Evolutionary conservation across 35 echinoderm and acorn worm genomes (phyloP).

Genomic region (Anneissia japonica): DNA sequence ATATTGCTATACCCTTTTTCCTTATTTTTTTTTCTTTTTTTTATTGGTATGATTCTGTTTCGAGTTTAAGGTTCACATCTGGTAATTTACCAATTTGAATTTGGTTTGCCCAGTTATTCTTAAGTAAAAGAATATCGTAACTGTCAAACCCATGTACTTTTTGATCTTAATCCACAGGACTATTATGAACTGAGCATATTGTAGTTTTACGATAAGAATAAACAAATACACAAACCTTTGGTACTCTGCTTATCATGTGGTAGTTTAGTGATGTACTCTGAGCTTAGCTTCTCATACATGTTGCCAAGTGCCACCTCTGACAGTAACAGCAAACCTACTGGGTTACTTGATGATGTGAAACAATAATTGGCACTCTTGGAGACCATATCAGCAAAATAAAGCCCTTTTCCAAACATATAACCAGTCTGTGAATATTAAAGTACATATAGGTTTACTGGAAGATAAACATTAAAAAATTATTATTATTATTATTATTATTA

Average conservation of each 20-base stretch:
- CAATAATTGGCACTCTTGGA: constrained; percentile 99
- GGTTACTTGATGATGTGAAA: constrained; percentile 44
- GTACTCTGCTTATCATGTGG: constrained; percentile 86
- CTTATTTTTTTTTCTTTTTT: no score
- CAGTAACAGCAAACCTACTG: constrained; percentile 74
- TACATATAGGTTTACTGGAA: no score
- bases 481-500: no score
- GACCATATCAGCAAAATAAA: constrained; percentile 99
- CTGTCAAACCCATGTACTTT: not conserved
- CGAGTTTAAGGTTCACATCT: no score
- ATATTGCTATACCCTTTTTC: no score
- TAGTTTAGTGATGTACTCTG: constrained; percentile 57
- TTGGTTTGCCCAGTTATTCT: no score
- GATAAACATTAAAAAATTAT: no score
- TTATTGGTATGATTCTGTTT: no score
- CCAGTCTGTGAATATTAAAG: constrained; percentile 71
- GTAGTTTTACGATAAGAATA: no score
- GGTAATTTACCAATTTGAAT: no score
- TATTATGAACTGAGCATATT: not conserved
- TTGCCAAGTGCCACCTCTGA: constrained; percentile 91
- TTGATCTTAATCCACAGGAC: not conserved
- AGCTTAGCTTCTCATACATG: constrained; percentile 69
- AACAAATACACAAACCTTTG: constrained; percentile 48
- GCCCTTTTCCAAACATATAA: constrained; percentile 99
- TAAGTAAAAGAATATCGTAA: no score